Evolutionary conservation across 2,797 vertebrate genomes (phyloP).

Genomic region (Scolopax rusticola): DNA sequence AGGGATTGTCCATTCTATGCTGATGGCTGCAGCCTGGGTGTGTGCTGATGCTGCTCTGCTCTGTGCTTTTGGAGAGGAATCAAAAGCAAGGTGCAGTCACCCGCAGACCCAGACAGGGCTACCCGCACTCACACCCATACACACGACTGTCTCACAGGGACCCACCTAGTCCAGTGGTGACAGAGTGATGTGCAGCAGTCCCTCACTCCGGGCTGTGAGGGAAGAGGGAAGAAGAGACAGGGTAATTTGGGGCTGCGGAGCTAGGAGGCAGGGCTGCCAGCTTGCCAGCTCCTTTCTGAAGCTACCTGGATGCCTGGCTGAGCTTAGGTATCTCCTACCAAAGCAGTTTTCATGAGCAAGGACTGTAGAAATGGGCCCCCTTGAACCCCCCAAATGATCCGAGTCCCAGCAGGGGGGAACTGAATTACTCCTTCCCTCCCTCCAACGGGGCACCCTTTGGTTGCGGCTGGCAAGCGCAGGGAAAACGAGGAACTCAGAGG

Average conservation of each 20-base stretch:
- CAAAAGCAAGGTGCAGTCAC: not conserved
- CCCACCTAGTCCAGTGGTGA: not conserved
- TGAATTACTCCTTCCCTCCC: not conserved
- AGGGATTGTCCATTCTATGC: not conserved
- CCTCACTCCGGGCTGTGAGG: not conserved
- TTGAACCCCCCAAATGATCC: not conserved
- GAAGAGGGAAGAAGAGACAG: not conserved
- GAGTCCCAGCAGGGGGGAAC: not conserved
- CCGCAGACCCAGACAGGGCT: not conserved
- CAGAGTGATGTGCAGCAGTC: not conserved
- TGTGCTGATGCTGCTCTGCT: not conserved
- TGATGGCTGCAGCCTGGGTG: not conserved
- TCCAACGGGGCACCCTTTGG: not conserved
- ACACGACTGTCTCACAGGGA: fast-evolving
- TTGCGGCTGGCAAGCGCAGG: not conserved
- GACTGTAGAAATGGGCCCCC: not conserved
- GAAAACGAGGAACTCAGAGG: conserved; percentile 44
- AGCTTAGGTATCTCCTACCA: not conserved
- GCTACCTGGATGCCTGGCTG: not conserved
- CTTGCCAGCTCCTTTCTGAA: not conserved
- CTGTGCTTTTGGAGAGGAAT: not conserved
- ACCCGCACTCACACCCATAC: fast-evolving
- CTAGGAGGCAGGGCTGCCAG: not conserved
- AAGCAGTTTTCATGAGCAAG: not conserved
- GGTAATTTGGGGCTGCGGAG: not conserved